Conservation (phyloP, 1,140 invertebrate species). For the Drosophila repleta region DNA sequence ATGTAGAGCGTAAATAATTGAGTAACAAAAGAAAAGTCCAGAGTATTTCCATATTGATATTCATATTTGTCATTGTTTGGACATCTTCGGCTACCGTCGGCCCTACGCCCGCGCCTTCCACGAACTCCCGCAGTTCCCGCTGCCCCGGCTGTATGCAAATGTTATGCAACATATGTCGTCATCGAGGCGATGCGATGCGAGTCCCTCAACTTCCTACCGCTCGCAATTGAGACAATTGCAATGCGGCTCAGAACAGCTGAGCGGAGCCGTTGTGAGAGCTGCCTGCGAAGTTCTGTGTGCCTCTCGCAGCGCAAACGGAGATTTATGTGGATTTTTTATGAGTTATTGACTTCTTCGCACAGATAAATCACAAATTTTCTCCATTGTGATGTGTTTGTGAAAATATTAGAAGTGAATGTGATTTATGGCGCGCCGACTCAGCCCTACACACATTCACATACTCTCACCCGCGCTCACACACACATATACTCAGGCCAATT, state of each 20-base stretch:
- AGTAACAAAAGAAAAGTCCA: conserved; percentile 31
- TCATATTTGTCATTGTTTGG: conserved; percentile 76
- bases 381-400: conserved; percentile 77
- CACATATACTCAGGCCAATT: neutral
- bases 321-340: conserved; percentile 78
- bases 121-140: conserved; percentile 31
- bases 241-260: conserved; percentile 8
- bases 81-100: conserved; percentile 52
- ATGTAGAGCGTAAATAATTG: conserved; percentile 66
- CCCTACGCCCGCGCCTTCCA: conserved; percentile 6
- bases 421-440: conserved; percentile 49
- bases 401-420: conserved; percentile 75
- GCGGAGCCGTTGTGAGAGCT: conserved; percentile 9
- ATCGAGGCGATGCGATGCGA: conserved; percentile 31
- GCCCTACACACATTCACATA: conserved; percentile 1
- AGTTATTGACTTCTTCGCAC: conserved; percentile 78
- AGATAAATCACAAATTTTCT: conserved; percentile 76
- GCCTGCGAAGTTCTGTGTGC: conserved; percentile 8
- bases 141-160: conserved; percentile 66
- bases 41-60: conserved; percentile 56
- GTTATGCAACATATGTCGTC: conserved; percentile 68
- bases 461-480: neutral
- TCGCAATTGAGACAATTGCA: conserved; percentile 40
- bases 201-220: conserved; percentile 34
- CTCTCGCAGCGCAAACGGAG: conserved; percentile 33